Evolutionary conservation across 2,888 invertebrate species (phyloP), one percentile per base, ranked within the genome.

Genomic region (Notocelia uddmanniana): DNA sequence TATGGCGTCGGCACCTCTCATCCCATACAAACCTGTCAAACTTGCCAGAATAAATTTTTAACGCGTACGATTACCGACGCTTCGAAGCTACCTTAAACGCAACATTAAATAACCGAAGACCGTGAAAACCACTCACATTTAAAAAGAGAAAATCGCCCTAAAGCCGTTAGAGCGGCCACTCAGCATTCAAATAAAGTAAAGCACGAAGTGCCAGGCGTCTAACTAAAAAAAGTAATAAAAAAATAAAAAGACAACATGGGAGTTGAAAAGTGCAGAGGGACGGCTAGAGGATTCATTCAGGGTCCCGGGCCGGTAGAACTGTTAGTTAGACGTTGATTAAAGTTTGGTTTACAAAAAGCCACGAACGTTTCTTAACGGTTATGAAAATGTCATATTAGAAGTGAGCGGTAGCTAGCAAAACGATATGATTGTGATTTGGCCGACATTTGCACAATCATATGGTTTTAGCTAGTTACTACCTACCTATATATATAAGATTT

Each of bases 261-360:
- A 79, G 79, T 77, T 80, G 80, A 80, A 85, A 88, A 89, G 83
- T 84, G 85, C 81, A 81, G 83, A 85, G 86, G 82, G 82, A 85
- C 83, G 87, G 81, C 84, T 82, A 83, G 86, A 86, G 85, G 85
- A 88, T 86, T 81, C 77, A 79, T 76, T 75, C 83, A 81, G 83
- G 85, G 81, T 77, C 76, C 79, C 78, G 77, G 77, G 73, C 76
- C 74, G 78, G 73, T 79, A 18, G 64, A n/a, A 21, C 52, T 50
- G n/a, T 21, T 54, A n/a, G 59, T 68, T 64, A 68, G 31, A 11
- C 19, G 52, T 26, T 31, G 45, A 71, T 75, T 79, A 77, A 58
- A 60, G 37, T 45, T 63, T 54, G 73, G 60, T 64, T 41, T 45
- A n/a, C 6, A n/a, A 6, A 5, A 15, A 0, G 6, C 5, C 0